These are phyloP conservation scores for Ianthella basta DNA, from an alignment of 37 sponge, comb jelly and placozoan genomes.

Conservation along the genomic window DNA sequence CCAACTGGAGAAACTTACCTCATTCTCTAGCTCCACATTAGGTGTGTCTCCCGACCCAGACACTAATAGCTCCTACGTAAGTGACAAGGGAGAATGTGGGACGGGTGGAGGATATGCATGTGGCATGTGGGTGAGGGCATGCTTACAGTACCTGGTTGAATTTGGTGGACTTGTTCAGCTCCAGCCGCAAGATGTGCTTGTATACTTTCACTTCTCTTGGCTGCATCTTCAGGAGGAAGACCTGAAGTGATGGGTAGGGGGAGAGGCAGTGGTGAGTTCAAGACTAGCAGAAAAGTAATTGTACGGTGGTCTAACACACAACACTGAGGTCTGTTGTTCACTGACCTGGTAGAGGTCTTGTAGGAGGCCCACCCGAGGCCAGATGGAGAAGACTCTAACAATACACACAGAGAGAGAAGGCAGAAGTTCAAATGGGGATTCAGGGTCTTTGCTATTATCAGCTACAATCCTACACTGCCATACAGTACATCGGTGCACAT, in stretches of 20 bases:
- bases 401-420: too few relatives aligned
- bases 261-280: too few relatives aligned
- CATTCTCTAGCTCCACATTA: slow-evolving; percentile 58
- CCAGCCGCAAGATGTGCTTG: slow-evolving; percentile 2
- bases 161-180: slow-evolving; percentile 15
- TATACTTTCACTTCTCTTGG: slow-evolving; percentile 1
- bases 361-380: slow-evolving; percentile 63
- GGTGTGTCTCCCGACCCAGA: slow-evolving; percentile 68
- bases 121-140: neutral
- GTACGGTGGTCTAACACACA: too few relatives aligned
- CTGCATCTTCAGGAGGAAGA: slow-evolving; percentile 10
- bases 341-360: slow-evolving; percentile 31
- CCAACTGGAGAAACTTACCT: slow-evolving; percentile 42
- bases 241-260: neutral
- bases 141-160: neutral
- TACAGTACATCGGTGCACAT: too few relatives aligned
- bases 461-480: too few relatives aligned
- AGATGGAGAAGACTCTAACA: slow-evolving; percentile 56
- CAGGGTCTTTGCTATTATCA: too few relatives aligned
- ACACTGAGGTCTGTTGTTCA: too few relatives aligned
- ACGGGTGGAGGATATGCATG: neutral
- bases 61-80: slow-evolving; percentile 55
- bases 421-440: too few relatives aligned
- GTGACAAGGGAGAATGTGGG: neutral
- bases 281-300: too few relatives aligned